Conservation (phyloP, 2,113 vertebrate genomes). For the Ageneiosus marmoratus region DNA sequence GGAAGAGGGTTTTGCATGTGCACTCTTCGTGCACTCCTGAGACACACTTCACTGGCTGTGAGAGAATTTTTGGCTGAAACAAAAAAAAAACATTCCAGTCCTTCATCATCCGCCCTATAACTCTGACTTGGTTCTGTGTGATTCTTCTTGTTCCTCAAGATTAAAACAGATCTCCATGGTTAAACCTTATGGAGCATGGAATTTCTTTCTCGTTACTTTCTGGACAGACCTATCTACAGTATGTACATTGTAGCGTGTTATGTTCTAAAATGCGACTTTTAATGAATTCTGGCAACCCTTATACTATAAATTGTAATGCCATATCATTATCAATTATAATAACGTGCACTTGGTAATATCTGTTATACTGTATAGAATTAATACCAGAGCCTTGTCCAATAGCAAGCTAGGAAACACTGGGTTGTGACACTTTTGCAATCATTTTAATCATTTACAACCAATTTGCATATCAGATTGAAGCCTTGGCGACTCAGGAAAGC, state of each 20-base stretch:
- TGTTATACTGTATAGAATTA: neutral
- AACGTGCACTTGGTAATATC: neutral
- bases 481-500: neutral
- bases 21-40: too few relatives aligned
- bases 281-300: neutral
- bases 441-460: neutral
- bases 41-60: too few relatives aligned
- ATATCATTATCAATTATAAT: neutral
- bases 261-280: neutral
- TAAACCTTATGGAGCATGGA: too few relatives aligned
- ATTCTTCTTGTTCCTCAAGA: too few relatives aligned
- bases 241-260: neutral
- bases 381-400: neutral
- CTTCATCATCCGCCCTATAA: too few relatives aligned
- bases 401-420: neutral
- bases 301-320: neutral
- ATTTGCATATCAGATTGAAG: neutral
- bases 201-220: too few relatives aligned
- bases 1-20: too few relatives aligned
- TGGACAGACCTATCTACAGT: too few relatives aligned
- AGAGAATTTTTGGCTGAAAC: too few relatives aligned
- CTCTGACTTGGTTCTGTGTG: too few relatives aligned
- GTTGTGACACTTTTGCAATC: neutral
- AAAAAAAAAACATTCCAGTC: too few relatives aligned
- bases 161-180: too few relatives aligned